phyloP scores from a whole-genome alignment of 2,888 invertebrate genomes.

The Tipula unca region DNA sequence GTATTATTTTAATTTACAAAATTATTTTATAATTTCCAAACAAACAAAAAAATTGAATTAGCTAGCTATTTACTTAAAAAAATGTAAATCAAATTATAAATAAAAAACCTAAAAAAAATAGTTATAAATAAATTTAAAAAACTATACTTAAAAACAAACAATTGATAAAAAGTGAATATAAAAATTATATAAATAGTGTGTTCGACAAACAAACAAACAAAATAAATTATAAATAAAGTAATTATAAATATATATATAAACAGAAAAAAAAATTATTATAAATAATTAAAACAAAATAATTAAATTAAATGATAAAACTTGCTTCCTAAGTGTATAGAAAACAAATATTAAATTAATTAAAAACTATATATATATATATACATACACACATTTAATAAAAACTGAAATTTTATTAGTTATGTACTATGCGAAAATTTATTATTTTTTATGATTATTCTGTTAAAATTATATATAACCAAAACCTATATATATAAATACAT shows the following conservation, averaged over 20 bases:
- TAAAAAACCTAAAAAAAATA: background rate
- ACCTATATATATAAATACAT: background rate
- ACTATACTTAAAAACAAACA: background rate
- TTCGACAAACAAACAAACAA: background rate
- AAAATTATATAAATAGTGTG: background rate
- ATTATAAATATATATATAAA: conserved; percentile 2
- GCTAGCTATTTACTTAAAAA: conserved; percentile 18
- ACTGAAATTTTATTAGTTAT: background rate
- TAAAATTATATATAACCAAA: background rate
- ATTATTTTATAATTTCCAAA: background rate
- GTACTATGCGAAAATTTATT: background rate
- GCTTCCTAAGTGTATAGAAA: conserved; percentile 20
- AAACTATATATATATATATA: background rate
- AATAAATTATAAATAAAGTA: background rate
- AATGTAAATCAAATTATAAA: background rate
- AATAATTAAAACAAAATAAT: background rate
- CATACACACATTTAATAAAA: background rate
- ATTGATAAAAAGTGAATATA: background rate
- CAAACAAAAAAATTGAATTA: background rate
- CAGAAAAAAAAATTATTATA: background rate
- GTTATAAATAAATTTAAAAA: conserved; percentile 15
- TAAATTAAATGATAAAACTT: conserved; percentile 18
- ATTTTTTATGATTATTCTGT: background rate
- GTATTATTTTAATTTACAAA: background rate
- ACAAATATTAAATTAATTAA: conserved; percentile 2